These are phyloP conservation scores for Argyrosomus regius DNA, from an alignment of 2,797 vertebrate species.

Conservation along the genomic window DNA sequence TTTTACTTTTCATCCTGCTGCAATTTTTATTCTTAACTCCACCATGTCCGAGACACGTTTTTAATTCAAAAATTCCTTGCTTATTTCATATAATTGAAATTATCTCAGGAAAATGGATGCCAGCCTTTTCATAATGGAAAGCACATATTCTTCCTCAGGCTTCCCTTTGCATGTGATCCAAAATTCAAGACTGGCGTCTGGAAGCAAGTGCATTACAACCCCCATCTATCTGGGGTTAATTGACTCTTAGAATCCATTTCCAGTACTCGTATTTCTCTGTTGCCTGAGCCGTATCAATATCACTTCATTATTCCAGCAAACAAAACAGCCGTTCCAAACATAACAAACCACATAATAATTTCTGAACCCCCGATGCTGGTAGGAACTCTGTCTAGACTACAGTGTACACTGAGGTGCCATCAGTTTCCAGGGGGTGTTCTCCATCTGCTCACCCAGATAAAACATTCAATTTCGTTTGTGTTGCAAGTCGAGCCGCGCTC, in stretches of 20 bases:
- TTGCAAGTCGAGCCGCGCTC: slow-evolving; percentile 32
- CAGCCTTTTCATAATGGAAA: slow-evolving; percentile 59
- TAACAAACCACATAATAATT: slow-evolving; percentile 69
- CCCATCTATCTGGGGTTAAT: slow-evolving; percentile 79
- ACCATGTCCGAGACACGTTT: slow-evolving; percentile 14
- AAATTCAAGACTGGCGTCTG: slow-evolving; percentile 69
- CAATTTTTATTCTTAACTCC: slow-evolving; percentile 16
- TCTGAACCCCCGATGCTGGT: slow-evolving; percentile 51
- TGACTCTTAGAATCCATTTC: slow-evolving; percentile 84
- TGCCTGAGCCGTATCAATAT: slow-evolving; percentile 72
- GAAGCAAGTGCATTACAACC: slow-evolving; percentile 74
- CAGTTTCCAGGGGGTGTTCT: slow-evolving; percentile 51
- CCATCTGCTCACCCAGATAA: slow-evolving; percentile 74
- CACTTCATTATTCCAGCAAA: slow-evolving; percentile 78
- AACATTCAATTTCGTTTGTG: slow-evolving; percentile 63
- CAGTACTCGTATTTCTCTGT: slow-evolving; percentile 62
- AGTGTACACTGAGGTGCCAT: slow-evolving; percentile 41
- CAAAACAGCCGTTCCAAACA: slow-evolving; percentile 70
- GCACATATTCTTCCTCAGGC: slow-evolving; percentile 68
- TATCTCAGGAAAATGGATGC: slow-evolving; percentile 48
- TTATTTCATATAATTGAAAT: slow-evolving; percentile 70
- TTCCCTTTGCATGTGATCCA: slow-evolving; percentile 58
- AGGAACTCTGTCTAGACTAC: slow-evolving; percentile 45
- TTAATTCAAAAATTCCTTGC: slow-evolving; percentile 42
- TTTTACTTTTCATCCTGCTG: slow-evolving; percentile 9